Base-by-base conservation (phyloP, 2,113 vertebrate species). In the Corapipo altera region DNA sequence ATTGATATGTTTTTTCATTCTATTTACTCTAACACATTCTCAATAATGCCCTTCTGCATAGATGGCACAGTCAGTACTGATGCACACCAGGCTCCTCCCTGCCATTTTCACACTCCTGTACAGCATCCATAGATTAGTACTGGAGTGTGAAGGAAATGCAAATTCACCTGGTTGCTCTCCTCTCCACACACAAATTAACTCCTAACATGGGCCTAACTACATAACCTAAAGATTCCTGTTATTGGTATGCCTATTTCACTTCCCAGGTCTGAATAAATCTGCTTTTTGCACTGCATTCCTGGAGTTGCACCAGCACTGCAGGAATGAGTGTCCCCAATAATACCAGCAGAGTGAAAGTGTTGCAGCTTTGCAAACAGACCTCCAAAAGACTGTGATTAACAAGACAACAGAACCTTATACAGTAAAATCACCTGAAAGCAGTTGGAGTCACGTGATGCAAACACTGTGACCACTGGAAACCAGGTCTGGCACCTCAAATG, bases 381-480 rank as follows among this genome's bases (percentile, higher is more conserved):
- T 41, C 41, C 55, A 54, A 43, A 52, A 61, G 26, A 17, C 2
- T 37, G 32, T 3, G 17, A 30, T 6, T 18, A 46, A 23, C 44
- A 27, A 28, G 35, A 26, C 58, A 71, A 70, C 17, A 21, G 2
- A 73, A n/a, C 20, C 54, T 24, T 8, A 4, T 7, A 49, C 26
- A 61, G 62, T 48, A 55, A 35, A 52, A 76, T 11, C 80, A 86
- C 37, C 67, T 27, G 41, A 70, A 59, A 48, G 41, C 41, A 59
- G 52, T 1, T 46, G 74, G 27, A 32, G 35, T 21, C 55, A 20
- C 39, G 8, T 0, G 14, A 46, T 49, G 19, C 41, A 48, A 70
- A 35, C n/a, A 52, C 30, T 0, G 0, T 4, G 46, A 37, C 33
- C 1, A 0, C 0, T n/a, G 52, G 17, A 46, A 71, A 27, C 5